phyloP scores from a whole-genome alignment of 2,888 invertebrate genomes.

The Desoria tigrina region DNA sequence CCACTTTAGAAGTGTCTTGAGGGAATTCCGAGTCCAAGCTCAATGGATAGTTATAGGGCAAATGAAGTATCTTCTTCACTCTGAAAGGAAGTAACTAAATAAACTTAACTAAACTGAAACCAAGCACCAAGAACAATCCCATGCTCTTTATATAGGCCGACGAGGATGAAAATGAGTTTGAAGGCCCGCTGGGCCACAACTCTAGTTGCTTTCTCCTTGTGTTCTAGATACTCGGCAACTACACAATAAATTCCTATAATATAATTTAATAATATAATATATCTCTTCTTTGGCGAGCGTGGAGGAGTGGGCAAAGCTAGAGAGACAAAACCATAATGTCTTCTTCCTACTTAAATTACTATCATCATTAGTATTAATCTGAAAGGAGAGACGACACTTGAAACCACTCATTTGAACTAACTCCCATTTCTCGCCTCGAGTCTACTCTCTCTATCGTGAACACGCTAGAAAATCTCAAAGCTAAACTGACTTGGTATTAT shows the following conservation, averaged over 20 bases:
- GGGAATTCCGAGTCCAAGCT: too few species aligned
- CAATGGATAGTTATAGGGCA: not conserved
- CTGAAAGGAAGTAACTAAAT: conserved; percentile 3
- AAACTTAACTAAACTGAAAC: too few species aligned
- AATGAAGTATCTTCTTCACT: not conserved
- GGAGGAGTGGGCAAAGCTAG: not conserved
- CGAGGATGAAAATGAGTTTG: not conserved
- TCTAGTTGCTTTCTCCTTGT: conserved; percentile 4
- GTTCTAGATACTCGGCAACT: not conserved
- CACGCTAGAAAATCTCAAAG: too few species aligned
- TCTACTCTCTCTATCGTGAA: too few species aligned
- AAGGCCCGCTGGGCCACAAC: not conserved
- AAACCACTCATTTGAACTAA: conserved; percentile 32
- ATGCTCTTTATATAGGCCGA: too few species aligned
- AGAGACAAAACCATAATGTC: conserved; percentile 9
- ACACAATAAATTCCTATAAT: conserved; percentile 2
- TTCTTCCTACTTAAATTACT: conserved; percentile 27
- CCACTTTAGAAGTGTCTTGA: too few species aligned
- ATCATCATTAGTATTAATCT: conserved; percentile 38
- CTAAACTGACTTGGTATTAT: too few species aligned
- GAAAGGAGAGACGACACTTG: conserved; percentile 19
- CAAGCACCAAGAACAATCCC: not conserved
- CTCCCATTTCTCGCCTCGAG: conserved; percentile 17
- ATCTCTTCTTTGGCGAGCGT: not conserved
- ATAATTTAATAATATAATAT: not conserved